Base-by-base conservation (phyloP, 2,113 vertebrate species). In the Sphaerodactylus townsendi region DNA sequence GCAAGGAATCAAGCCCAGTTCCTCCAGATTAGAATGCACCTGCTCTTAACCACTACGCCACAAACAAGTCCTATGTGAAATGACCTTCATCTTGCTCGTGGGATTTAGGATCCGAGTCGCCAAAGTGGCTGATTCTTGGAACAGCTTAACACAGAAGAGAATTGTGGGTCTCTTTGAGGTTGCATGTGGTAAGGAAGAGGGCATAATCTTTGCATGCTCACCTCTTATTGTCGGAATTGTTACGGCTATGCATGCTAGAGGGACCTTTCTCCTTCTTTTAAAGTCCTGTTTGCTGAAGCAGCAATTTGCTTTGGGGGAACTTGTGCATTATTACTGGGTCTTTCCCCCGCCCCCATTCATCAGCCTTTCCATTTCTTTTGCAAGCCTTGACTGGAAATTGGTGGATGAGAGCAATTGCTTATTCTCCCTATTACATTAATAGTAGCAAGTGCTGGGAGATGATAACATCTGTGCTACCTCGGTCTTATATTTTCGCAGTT, bases 351-450 rank as follows among this genome's bases (percentile, higher is more conserved):
- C 59, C 14, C 17, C 0, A 23, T 15, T 62, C 39, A 53, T 59
- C 2, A 1, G 39, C 41, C 88, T 87, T 90, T 86, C 73, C 33
- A 1, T 89, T 87, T 68, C 76, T 82, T 84, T 80, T 66, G 23
- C 85, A 84, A 85, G 76, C 76, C 65, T 78, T 86, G 35, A 10
- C 66, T 88, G 81, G 66, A 78, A 74, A 82, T 82, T 65, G 79
- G 71, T 74, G 79, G 79, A 3, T 80, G 79, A 78, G 81, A 93
- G 23, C 44, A 25, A 39, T 89, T 87, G 41, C 79, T 86, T 88
- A 41, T 19, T 0, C 77, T 87, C 76, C 23, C 23, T 73, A 85
- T 79, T 81, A 5, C 66, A 0, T 56, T 53, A 66, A 84, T 78
- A 62, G 77, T 10, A 15, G 75, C 87, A 78, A 77, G 6, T 41